A percentile compares a stretch with the other conserved stretches of the same genome.
Conservation (phyloP, 2,888 invertebrate genomes). For the Rhingia campestris region DNA sequence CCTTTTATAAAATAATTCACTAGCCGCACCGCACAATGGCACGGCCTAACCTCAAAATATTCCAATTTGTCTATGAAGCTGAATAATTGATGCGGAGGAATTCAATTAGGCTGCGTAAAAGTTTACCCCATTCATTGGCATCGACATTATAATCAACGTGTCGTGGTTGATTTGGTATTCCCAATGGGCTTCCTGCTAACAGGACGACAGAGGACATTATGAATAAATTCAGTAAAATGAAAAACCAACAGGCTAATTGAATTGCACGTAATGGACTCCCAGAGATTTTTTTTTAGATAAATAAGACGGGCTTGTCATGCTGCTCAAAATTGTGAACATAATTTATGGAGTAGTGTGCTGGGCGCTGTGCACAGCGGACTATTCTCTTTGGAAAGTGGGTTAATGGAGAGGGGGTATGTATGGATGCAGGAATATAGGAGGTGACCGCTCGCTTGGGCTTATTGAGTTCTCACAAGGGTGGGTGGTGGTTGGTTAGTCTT, state of each 20-base stretch:
- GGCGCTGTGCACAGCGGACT: constrained; percentile 14
- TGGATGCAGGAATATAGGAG: background rate
- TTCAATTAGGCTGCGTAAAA: constrained; percentile 56
- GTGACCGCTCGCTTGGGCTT: constrained; percentile 21
- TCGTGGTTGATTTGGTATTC: constrained; percentile 68
- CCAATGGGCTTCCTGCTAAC: constrained; percentile 44
- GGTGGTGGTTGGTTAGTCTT: constrained; percentile 22
- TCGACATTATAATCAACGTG: constrained; percentile 37
- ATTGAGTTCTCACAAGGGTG: constrained; percentile 33
- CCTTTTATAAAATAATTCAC: constrained; percentile 2
- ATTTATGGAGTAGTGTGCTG: constrained; percentile 27
- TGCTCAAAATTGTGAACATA: constrained; percentile 58
- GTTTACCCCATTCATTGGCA: constrained; percentile 34
- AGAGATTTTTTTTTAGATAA: constrained; percentile 53
- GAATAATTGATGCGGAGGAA: constrained; percentile 25
- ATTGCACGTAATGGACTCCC: constrained; percentile 70
- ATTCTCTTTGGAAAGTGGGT: constrained; percentile 21
- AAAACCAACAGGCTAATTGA: constrained; percentile 69
- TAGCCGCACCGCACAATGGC: background rate
- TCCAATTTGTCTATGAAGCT: constrained; percentile 11
- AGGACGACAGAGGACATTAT: constrained; percentile 43
- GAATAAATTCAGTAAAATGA: constrained; percentile 66
- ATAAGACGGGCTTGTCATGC: constrained; percentile 56
- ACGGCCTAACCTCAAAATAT: constrained; percentile 1
- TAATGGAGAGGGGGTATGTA: constrained; percentile 23